Conservation (phyloP, 2,113 vertebrate genomes). For the Motacilla alba region DNA sequence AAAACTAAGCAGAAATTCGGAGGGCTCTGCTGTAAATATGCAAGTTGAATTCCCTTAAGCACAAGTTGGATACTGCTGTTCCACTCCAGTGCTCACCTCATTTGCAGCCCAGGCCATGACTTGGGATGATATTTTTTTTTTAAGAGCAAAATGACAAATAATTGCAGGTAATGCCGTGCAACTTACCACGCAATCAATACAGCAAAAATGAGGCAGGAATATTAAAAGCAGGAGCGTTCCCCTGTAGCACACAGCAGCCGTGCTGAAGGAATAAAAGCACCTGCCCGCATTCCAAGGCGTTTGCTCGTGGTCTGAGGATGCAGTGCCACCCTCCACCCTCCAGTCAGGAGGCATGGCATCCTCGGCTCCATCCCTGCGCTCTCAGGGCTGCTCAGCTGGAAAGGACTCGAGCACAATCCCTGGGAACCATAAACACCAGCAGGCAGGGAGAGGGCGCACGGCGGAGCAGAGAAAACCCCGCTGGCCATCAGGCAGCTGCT, state of each 20-base stretch:
- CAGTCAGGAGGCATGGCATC: not conserved
- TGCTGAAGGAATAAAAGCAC: not conserved
- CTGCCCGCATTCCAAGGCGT: not conserved
- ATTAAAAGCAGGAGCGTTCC: not conserved
- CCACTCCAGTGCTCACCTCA: not conserved
- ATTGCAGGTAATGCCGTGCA: conserved; percentile 53
- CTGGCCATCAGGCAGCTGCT: no score
- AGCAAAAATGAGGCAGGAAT: conserved; percentile 4
- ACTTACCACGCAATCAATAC: conserved; percentile 34
- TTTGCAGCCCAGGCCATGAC: not conserved
- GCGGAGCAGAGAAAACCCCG: not conserved
- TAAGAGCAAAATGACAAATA: conserved; percentile 48
- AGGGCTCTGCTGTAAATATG: not conserved
- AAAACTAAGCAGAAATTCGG: not conserved
- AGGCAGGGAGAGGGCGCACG: not conserved
- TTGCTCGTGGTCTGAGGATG: not conserved
- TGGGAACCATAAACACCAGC: not conserved
- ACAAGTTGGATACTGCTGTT: not conserved
- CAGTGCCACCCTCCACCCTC: not conserved
- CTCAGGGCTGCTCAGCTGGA: not conserved
- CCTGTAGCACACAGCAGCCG: not conserved
- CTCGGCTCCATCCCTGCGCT: not conserved
- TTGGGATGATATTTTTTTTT: not conserved
- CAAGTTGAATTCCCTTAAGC: not conserved
- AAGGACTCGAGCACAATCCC: not conserved